phyloP scores from a whole-genome alignment of 2,113 vertebrate genomes.

The Sminthopsis crassicaudata region DNA sequence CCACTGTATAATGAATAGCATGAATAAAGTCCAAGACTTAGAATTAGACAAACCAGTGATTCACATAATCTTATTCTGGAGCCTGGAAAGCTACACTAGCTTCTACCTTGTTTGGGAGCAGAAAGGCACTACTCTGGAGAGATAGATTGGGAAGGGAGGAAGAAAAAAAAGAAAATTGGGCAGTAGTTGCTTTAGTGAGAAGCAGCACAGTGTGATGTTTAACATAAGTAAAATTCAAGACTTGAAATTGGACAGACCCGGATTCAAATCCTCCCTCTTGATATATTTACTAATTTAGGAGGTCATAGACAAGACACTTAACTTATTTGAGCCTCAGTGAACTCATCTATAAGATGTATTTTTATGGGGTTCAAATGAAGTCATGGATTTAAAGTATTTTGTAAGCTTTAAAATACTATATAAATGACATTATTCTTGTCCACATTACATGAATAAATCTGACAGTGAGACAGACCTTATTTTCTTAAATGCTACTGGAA shows the following conservation, averaged over 20 bases:
- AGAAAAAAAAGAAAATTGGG: not conserved
- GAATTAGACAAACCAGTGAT: not conserved
- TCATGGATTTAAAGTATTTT: not conserved
- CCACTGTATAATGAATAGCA: not conserved
- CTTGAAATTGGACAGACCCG: not conserved
- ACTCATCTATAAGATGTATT: too few relatives aligned
- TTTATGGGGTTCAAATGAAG: not conserved
- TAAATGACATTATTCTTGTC: not conserved
- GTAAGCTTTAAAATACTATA: not conserved
- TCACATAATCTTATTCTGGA: not conserved
- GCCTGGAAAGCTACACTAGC: not conserved
- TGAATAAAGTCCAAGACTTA: not conserved
- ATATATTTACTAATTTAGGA: conserved; percentile 8
- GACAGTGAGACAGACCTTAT: not conserved
- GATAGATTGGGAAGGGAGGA: not conserved
- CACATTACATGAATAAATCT: not conserved
- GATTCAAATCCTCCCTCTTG: not conserved
- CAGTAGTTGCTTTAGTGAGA: not conserved
- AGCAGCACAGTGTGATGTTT: not conserved
- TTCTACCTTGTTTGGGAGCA: not conserved
- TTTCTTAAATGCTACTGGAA: not conserved
- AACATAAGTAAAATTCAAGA: not conserved
- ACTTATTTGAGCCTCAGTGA: not conserved
- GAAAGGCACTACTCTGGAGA: not conserved
- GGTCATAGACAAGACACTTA: conserved; percentile 4